Evolutionary conservation across 64 coral and sea anemone species (phyloP).

Genomic region (Acropora tenuis): DNA sequence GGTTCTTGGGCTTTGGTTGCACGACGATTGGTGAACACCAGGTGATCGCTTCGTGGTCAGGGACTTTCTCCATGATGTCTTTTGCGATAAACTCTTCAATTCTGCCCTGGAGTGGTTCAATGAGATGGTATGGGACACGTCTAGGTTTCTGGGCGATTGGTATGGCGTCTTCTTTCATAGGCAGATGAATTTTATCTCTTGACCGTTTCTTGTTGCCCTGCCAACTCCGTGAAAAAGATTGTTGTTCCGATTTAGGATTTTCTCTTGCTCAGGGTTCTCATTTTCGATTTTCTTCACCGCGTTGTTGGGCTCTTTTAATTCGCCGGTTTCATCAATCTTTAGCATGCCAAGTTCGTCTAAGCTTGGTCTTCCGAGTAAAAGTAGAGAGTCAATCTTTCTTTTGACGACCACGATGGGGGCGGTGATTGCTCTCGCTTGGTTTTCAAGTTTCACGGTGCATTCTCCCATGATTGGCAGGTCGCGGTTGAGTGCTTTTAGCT

Average conservation of each 20-base stretch:
- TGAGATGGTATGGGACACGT: conserved; percentile 57
- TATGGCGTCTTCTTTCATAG: conserved; percentile 64
- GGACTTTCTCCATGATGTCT: conserved; percentile 70
- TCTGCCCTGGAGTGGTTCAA: conserved; percentile 35
- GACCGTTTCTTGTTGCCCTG: conserved; percentile 38
- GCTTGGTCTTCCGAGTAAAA: too few species aligned
- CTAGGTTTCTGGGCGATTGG: conserved; percentile 75
- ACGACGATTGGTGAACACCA: conserved; percentile 74
- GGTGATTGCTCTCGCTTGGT: background rate
- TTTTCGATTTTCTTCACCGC: conserved; percentile 10
- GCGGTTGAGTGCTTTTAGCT: too few species aligned
- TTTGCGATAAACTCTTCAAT: conserved; percentile 55
- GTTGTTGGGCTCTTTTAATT: conserved; percentile 52
- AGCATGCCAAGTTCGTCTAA: conserved; percentile 62
- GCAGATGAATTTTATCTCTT: conserved; percentile 50
- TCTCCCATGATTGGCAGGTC: too few species aligned
- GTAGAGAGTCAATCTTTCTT: too few species aligned
- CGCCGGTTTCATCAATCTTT: conserved; percentile 40
- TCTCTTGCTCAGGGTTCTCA: background rate
- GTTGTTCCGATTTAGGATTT: background rate
- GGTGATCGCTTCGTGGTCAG: conserved; percentile 60
- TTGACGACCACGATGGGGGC: background rate
- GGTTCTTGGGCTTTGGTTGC: conserved; percentile 77
- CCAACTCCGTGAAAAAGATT: conserved; percentile 29
- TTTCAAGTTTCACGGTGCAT: background rate